A percentile compares a stretch with the other conserved stretches of the same genome.
phyloP scores from a whole-genome alignment of 2,113 vertebrate genomes.

The Ceratotherium simum region DNA sequence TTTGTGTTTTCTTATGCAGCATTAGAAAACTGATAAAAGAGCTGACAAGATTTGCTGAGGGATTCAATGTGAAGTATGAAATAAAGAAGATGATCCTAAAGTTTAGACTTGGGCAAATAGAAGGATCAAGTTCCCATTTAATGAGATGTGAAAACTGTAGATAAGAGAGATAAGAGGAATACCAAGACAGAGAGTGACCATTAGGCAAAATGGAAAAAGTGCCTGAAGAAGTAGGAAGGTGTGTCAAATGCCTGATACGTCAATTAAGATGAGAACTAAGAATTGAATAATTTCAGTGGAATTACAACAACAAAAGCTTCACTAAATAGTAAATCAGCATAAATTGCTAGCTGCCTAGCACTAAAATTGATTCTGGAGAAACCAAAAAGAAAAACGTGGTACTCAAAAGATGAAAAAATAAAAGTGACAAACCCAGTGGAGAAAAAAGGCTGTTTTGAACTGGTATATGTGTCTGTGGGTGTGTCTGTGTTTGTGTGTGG shows the following conservation, averaged over 20 bases:
- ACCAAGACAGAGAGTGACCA: background rate
- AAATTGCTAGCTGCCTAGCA: background rate
- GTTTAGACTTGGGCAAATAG: background rate
- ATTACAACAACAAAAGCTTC: background rate
- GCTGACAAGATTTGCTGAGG: background rate
- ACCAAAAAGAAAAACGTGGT: background rate
- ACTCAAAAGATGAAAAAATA: slow-evolving; percentile 33
- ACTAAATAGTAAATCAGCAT: background rate
- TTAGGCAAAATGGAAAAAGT: background rate
- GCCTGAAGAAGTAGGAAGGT: background rate
- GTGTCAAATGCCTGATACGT: background rate
- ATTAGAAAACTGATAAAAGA: slow-evolving; percentile 7
- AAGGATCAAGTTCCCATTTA: slow-evolving; percentile 4
- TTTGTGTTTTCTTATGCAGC: slow-evolving; percentile 22
- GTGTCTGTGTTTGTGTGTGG: background rate
- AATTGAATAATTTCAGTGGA: background rate
- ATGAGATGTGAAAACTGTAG: background rate
- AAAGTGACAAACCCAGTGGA: background rate
- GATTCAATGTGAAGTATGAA: background rate
- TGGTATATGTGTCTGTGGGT: background rate
- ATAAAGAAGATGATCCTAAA: background rate
- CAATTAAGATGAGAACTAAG: background rate
- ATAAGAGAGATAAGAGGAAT: background rate
- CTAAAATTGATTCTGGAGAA: slow-evolving; percentile 31
- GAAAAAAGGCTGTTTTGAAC: background rate